Base-by-base conservation (phyloP, 2,113 vertebrate species). In the Silurus meridionalis region DNA sequence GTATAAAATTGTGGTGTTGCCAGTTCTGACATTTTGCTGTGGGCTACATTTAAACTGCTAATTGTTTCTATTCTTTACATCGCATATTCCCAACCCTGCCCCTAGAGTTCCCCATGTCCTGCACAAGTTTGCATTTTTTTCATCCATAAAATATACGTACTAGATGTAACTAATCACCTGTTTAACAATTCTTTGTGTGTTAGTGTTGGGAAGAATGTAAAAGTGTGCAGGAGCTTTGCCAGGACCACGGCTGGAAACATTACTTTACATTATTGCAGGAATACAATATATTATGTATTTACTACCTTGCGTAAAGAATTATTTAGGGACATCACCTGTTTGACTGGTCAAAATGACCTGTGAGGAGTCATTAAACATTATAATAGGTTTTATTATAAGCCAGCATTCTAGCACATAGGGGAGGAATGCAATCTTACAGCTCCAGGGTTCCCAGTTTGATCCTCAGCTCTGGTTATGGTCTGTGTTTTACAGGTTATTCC, bases 1-100 rank as follows among this genome's bases (percentile, higher is more conserved):
- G 17, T 58, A 37, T 37, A 80, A 80, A 17, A 60, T 37, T 60
- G 13, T 80, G 8, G 4, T 80, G 77, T 60, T 80, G 53, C 77
- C 77, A 60, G 15, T 7, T 19, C 53, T 80, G 77, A 21, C 77
- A 60, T 60, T 80, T 60, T 60, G 14, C 77, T 60, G 0, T 21
- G 4, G 78, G 78, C 8, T 80, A 23, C 28, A 6, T 78, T 60
- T 37, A 15, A 58, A 21, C 25, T 80, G 55, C 25, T 80, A 80
- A 80, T 80, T 60, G 55, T 80, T 80, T 25, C 25, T 37, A 60
- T 80, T 80, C 25, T 80, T 11, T 80, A 80, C 15, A 80, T 80
- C 28, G 21, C 25, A 60, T 11, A 6, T 80, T 58, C 8, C 17
- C 25, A 21, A 10, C 7, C 25, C 78, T 80, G 15, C 11, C 55